Base-by-base conservation (phyloP, 2,797 vertebrate genomes). In the Echiichthys vipera region DNA sequence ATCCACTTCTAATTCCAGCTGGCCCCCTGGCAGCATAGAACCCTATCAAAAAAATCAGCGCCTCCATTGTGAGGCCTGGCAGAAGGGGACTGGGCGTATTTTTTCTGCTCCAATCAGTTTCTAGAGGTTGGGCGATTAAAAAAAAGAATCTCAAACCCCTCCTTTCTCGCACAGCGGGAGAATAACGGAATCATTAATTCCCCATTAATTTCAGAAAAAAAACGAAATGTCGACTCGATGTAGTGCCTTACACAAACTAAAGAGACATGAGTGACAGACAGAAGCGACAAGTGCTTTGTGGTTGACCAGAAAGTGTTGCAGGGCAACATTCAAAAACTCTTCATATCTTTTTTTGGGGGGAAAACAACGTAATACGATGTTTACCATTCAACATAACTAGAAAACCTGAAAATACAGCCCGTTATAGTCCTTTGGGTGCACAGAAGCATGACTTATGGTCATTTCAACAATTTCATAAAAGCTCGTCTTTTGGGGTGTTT, bases 1-100 rank as follows among this genome's bases (percentile, higher is more conserved):
- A 94, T 94, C 93, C 93, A 94, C 85, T 89, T 90, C 90, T 94
- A 93, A 93, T 94, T 94, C 93, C 92, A 93, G 87, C 86, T 93
- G 90, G 90, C 91, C 90, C 86, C 91, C 90, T 88, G 88, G 85
- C 89, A 90, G 84, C 85, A 86, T 83, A 88, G 88, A 86, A 89
- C 91, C 89, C 89, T 88, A 91, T 93, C 85, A 92, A 92, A 92
- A 91, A 92, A 93, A 93, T 91, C 92, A 85, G 86, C 81, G 78
- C 88, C 85, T 92, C 91, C 87, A 93, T 91, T 93, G 92, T 91
- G 88, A 93, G 86, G 87, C 83, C 88, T 88, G 84, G 90, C 91
- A 93, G 87, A 91, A 90, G 91, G 89, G 88, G 90, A 91, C 89
- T 86, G 87, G 87, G 89, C 85, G 87, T 91, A 89, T 89, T 86